Evolutionary conservation across 2,888 invertebrate species (phyloP).

Genomic region (Caenorhabditis japonica): DNA sequence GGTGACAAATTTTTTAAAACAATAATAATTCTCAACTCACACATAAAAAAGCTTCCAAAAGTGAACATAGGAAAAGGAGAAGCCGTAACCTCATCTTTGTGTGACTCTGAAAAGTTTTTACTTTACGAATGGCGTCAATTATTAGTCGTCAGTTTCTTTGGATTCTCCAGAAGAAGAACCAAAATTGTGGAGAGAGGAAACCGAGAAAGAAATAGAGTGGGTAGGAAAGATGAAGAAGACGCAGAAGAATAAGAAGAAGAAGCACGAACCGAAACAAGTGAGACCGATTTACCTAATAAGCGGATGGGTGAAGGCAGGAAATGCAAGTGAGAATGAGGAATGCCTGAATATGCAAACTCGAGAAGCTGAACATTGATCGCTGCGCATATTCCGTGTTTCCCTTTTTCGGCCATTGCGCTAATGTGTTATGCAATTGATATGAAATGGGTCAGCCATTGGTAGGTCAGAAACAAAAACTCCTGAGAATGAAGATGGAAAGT

Average conservation of each 20-base stretch:
- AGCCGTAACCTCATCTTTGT: conserved; percentile 28
- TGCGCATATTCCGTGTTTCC: no score
- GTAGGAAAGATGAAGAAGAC: no score
- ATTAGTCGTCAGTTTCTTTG: conserved; percentile 33
- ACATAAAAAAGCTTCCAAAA: conserved; percentile 15
- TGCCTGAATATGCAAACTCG: no score
- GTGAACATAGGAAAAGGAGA: conserved; percentile 13
- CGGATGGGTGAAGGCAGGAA: conserved; percentile 28
- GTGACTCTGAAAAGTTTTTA: conserved; percentile 14
- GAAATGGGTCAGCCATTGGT: no score
- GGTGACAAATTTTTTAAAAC: no score
- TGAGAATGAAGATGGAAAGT: no score
- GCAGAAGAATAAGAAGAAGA: conserved; percentile 9
- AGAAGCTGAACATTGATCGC: no score
- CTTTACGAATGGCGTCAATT: conserved; percentile 19
- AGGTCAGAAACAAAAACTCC: no score
- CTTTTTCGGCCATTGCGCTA: no score
- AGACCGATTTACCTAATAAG: conserved; percentile 55
- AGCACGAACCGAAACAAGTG: conserved; percentile 33
- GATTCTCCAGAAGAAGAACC: background rate
- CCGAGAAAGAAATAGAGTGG: no score
- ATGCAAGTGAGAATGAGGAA: conserved; percentile 2
- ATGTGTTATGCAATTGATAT: no score
- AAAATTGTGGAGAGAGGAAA: no score
- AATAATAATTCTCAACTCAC: conserved; percentile 14